Evolutionary conservation across 2,888 invertebrate genomes (phyloP).

Genomic region (Drosophila monieri): DNA sequence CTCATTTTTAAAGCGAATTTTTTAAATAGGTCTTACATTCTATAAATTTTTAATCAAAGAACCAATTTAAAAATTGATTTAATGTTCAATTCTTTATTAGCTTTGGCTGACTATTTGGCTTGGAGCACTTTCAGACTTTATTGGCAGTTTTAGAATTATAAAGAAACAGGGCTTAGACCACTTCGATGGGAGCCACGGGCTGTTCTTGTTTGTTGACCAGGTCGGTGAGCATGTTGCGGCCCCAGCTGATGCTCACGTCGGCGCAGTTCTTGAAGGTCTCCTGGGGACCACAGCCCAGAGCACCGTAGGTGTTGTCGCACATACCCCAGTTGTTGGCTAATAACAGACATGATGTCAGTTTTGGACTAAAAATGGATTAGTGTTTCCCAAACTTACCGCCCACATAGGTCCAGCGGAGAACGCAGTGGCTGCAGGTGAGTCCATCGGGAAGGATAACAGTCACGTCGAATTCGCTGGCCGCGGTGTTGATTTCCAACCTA

Average conservation of each 20-base stretch:
- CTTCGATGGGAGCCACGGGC: constrained; percentile 29
- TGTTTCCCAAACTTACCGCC: constrained; percentile 76
- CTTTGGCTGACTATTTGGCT: constrained; percentile 28
- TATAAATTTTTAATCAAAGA: not conserved
- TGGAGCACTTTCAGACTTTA: constrained; percentile 25
- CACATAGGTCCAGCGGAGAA: constrained; percentile 86
- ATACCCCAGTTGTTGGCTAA: constrained; percentile 85
- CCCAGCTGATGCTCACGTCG: constrained; percentile 82
- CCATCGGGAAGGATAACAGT: constrained; percentile 82
- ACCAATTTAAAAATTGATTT: not conserved
- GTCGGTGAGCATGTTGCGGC: constrained; percentile 55
- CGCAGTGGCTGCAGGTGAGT: constrained; percentile 85
- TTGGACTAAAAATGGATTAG: not conserved
- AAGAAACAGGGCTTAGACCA: constrained; percentile 1
- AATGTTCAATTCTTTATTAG: constrained; percentile 25
- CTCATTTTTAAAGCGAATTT: too few relatives aligned
- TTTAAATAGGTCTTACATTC: too few relatives aligned
- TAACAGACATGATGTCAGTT: not conserved
- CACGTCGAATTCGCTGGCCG: constrained; percentile 73
- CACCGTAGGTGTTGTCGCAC: constrained; percentile 79
- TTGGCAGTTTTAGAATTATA: constrained; percentile 20
- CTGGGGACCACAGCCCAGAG: constrained; percentile 85
- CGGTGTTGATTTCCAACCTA: constrained; percentile 59
- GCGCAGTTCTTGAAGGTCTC: constrained; percentile 85
- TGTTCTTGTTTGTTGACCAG: not conserved